phyloP scores from a whole-genome alignment of 64 coral and sea anemone genomes.

The Pocillopora verrucosa region DNA sequence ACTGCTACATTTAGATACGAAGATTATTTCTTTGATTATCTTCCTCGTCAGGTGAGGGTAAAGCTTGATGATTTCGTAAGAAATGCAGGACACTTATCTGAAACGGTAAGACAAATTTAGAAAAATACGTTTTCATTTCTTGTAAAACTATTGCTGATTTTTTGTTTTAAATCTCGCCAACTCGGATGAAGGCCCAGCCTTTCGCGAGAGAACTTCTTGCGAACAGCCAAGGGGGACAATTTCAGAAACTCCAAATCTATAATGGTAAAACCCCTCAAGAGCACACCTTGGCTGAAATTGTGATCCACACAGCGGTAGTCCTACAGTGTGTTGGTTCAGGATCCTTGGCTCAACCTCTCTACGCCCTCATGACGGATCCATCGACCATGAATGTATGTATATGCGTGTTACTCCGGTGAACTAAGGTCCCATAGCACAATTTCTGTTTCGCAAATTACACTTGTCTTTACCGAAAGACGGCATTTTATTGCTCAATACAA shows the following conservation, averaged over 20 bases:
- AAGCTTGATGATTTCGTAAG: conserved; percentile 11
- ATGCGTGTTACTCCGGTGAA: too few relatives aligned
- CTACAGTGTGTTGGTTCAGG: not conserved
- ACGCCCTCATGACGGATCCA: not conserved
- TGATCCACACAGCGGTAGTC: conserved; percentile 18
- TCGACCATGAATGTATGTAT: not conserved
- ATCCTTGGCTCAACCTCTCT: conserved; percentile 10
- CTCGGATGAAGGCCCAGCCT: not conserved
- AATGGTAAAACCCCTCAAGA: conserved; percentile 30
- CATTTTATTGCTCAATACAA: too few relatives aligned
- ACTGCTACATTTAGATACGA: not conserved
- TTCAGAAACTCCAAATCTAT: not conserved
- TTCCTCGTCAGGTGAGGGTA: not conserved
- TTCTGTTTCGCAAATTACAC: too few relatives aligned
- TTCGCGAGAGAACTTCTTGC: conserved; percentile 1
- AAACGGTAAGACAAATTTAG: not conserved
- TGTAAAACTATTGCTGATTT: not conserved
- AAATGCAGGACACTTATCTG: conserved; percentile 14
- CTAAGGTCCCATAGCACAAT: too few relatives aligned
- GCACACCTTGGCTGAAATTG: conserved; percentile 39
- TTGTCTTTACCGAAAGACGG: too few relatives aligned
- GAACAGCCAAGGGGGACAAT: conserved; percentile 11
- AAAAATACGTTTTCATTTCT: not conserved
- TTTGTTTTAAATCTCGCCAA: too few relatives aligned
- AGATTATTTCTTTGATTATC: not conserved